Evolutionary conservation across 2,113 vertebrate species (phyloP).

Genomic region (Amphilophus citrinellus): DNA sequence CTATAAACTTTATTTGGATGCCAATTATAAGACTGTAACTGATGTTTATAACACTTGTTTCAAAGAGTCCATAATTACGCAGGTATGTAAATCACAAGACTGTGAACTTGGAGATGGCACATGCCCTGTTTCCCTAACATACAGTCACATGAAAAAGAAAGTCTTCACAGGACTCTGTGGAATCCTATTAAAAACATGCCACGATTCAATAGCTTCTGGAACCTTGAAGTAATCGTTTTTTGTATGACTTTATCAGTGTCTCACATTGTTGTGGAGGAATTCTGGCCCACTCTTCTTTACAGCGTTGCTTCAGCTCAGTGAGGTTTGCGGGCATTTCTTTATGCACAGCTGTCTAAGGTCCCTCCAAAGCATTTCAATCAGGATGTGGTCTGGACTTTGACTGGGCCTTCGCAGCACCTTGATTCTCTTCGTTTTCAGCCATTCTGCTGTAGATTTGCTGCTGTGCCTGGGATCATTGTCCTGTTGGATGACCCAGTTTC

Average conservation of each 20-base stretch:
- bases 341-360: not conserved
- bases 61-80: not conserved
- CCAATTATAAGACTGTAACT: not conserved
- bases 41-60: not conserved
- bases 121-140: not conserved
- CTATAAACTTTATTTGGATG: not conserved
- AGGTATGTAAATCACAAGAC: not conserved
- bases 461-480: not conserved
- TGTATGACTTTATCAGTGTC: not conserved
- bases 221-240: not conserved
- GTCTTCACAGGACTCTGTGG: not conserved
- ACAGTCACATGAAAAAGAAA: not conserved
- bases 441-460: not conserved
- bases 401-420: not conserved
- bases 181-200: not conserved
- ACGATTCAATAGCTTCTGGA: not conserved
- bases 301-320: not conserved
- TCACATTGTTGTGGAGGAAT: not conserved
- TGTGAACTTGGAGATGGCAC: not conserved
- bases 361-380: not conserved
- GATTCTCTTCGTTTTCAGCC: not conserved
- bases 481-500: not conserved
- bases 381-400: accelerated
- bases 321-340: not conserved
- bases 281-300: accelerated